Evolutionary conservation across 2,888 invertebrate genomes (phyloP), one percentile per base, ranked within the genome.

Genomic region (Andrena camellia): DNA sequence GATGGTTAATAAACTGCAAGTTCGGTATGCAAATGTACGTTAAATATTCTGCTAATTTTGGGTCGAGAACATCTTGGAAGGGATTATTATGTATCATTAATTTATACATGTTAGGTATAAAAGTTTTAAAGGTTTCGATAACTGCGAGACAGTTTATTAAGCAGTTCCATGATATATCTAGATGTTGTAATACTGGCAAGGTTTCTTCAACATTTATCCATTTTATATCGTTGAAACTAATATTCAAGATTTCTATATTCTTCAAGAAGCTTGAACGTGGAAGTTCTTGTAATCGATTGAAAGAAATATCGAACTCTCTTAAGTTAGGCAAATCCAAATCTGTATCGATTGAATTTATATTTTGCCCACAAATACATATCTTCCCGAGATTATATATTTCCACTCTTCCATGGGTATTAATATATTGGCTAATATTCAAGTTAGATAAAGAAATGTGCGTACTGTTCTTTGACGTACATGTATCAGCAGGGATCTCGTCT

Each of bases 91-190:
- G 52, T 29, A 86, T 64, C 33, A 81, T 88, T 29, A 89, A 63
- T 4, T 62, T 78, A 7, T 6, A 35, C 35, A 89, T 60, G 31
- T 86, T 88, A 1, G 81, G 84, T 2, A 35, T 57, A 20, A 54
- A 79, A 20, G 13, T 76, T 82, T 31, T 60, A 29, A 89, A 69
- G 13, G 26, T 66, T 74, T 76, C 35, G 5, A 84, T 69, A 35
- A 23, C 71, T 50, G 74, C n/a, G 5, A 79, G 7, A 42, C 81
- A 89, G 23, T 57, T 26, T 23, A 31, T 62, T 54, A 86, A 62
- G 31, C 60, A 52, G 42, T 89, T 89, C 89, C 89, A 89, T 20
- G 89, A 88, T 63, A 80, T 59, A 10, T 89, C 73, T 3, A 89
- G n/a, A 29, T 77, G 74, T 50, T 84, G 69, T 17, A 89, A 42